Conservation (phyloP, 2,888 invertebrate genomes). For the Ectemnius cavifrons region DNA sequence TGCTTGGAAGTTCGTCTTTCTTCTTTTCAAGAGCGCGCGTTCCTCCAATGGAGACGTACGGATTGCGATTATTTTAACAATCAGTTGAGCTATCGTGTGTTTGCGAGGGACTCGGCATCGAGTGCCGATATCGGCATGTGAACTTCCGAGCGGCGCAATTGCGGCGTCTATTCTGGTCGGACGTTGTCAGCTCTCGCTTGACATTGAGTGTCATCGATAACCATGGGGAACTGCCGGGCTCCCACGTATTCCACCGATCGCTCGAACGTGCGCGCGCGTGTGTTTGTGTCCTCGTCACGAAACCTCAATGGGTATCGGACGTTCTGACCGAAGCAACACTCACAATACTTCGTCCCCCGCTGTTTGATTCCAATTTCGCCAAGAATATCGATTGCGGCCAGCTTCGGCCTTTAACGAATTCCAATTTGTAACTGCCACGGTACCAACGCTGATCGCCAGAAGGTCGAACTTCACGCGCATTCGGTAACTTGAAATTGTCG, state of each 20-base stretch:
- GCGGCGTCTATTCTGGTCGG: constrained; percentile 29
- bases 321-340: constrained; percentile 46
- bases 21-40: too few species aligned
- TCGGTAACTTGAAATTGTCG: constrained; percentile 3
- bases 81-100: constrained; percentile 27
- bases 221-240: constrained; percentile 25
- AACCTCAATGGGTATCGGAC: constrained; percentile 31
- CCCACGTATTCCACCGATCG: too few species aligned
- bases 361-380: constrained; percentile 43
- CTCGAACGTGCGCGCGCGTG: constrained; percentile 18
- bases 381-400: constrained; percentile 42
- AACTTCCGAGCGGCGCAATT: constrained; percentile 49
- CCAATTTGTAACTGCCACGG: constrained; percentile 29
- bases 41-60: too few species aligned
- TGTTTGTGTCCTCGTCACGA: constrained; percentile 22
- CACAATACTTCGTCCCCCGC: constrained; percentile 36
- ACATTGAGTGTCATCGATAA: constrained; percentile 59
- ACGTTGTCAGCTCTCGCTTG: constrained; percentile 35
- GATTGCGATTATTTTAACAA: too few species aligned
- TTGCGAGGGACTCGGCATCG: constrained; percentile 35
- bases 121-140: constrained; percentile 43
- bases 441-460: background rate
- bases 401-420: constrained; percentile 38
- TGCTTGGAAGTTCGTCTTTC: too few species aligned
- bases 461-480: background rate